Conservation (phyloP, 1,140 invertebrate genomes). For the Drosophila truncata region DNA sequence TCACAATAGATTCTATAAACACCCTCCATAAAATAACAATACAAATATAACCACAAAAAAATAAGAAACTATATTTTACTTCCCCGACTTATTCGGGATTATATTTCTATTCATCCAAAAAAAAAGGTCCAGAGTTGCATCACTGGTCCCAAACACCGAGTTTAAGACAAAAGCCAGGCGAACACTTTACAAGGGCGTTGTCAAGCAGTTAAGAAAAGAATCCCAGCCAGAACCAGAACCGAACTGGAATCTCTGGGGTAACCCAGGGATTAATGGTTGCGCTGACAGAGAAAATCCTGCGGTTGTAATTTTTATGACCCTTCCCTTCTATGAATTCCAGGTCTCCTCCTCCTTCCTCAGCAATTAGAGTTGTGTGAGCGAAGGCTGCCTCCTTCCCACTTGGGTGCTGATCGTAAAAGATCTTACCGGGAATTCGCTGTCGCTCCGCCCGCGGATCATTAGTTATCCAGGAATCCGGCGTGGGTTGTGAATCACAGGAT, state of each 20-base stretch:
- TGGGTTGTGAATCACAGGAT: slow-evolving; percentile 55
- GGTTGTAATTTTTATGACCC: slow-evolving; percentile 79
- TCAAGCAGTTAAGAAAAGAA: slow-evolving; percentile 62
- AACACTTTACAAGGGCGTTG: slow-evolving; percentile 70
- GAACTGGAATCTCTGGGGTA: slow-evolving; percentile 20
- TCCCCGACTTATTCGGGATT: slow-evolving; percentile 3
- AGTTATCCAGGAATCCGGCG: slow-evolving; percentile 52
- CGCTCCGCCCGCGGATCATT: slow-evolving; percentile 55
- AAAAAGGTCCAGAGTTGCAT: slow-evolving; percentile 18
- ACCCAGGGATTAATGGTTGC: slow-evolving; percentile 67
- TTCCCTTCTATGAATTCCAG: slow-evolving; percentile 17
- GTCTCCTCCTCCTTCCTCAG: slow-evolving; percentile 24
- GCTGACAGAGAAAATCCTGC: slow-evolving; percentile 81
- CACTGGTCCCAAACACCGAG: slow-evolving; percentile 22
- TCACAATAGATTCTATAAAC: not conserved
- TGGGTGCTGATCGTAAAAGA: slow-evolving; percentile 68
- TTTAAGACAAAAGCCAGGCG: slow-evolving; percentile 16
- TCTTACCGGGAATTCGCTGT: slow-evolving; percentile 61
- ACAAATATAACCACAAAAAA: not conserved
- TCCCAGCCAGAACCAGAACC: slow-evolving; percentile 23
- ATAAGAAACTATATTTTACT: not conserved
- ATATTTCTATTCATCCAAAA: not conserved
- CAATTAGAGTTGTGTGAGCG: slow-evolving; percentile 67
- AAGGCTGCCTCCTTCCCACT: slow-evolving; percentile 42
- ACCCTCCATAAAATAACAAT: not conserved